These are phyloP conservation scores for Myocastor coypus DNA, from an alignment of 2,113 vertebrate genomes.

Conservation along the genomic window DNA sequence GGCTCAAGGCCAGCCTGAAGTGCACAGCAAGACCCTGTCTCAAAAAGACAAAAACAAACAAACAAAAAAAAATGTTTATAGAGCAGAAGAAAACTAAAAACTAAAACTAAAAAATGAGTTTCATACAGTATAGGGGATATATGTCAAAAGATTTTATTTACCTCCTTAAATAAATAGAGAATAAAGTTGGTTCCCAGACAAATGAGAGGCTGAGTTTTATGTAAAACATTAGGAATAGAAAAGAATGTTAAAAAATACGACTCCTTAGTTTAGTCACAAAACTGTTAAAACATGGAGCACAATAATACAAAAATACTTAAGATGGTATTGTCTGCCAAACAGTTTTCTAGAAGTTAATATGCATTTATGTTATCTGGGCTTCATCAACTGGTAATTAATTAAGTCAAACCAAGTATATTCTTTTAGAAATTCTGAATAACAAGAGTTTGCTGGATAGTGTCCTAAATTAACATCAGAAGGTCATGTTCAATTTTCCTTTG, in stretches of 20 bases:
- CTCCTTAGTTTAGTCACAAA: background rate
- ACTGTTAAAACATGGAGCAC: background rate
- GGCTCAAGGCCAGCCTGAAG: too few relatives aligned
- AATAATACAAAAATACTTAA: background rate
- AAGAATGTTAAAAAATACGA: background rate
- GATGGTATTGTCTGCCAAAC: background rate
- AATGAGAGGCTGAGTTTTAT: background rate
- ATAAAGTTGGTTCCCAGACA: background rate
- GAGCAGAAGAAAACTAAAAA: background rate
- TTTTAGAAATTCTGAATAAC: background rate
- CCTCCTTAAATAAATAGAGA: background rate
- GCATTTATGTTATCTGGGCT: background rate
- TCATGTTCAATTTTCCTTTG: background rate
- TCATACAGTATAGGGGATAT: background rate
- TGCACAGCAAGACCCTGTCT: too few relatives aligned
- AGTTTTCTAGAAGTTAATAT: background rate
- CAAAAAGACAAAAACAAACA: too few relatives aligned
- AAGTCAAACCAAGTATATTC: background rate
- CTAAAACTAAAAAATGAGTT: background rate
- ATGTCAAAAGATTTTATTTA: background rate
- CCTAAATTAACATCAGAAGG: background rate
- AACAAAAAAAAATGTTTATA: too few relatives aligned
- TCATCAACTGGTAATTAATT: background rate
- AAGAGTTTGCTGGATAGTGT: background rate
- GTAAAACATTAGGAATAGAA: background rate